Evolutionary conservation across 2,113 vertebrate species (phyloP), one percentile per base, ranked within the genome.

Genomic region (Lonchura striata): DNA sequence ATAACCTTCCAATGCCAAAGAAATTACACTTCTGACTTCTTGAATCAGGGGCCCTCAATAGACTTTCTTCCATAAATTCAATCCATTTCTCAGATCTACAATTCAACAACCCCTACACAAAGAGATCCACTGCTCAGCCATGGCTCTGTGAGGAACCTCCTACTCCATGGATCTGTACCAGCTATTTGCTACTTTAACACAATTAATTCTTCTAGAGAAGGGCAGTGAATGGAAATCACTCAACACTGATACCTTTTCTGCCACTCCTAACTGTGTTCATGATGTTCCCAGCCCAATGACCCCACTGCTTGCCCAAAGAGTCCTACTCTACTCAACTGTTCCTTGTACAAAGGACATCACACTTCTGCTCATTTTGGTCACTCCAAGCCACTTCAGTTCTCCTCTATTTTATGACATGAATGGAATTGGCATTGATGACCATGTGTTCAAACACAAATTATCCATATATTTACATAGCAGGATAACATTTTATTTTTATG

Each of bases 271-370:
- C 22, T 19, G 10, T 7, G 2, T 28, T 23, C 76, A 46, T 10
- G 56, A 4, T 0, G 0, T 11, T 19, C 75, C 64, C 64, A 72
- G 37, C 42, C 49, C 80, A 39, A 11, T 0, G 6, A 30, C 27
- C 44, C 28, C 54, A 12, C 27, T n/a, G n/a, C 50, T 8, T 27
- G 35, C 16, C 17, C 61, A 56, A 54, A 60, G 42, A 30, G 15
- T 56, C 66, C 85, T 12, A 18, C 47, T 28, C 59, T 21, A 17
- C 22, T 23, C 8, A 3, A 21, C 10, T 56, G 21, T 5, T 39
- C 75, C 39, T 49, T 19, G 14, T 4, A 50, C 50, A 46, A 56
- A 74, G 72, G 22, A 24, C 46, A 11, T n/a, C 64, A 49, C 25
- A 16, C 31, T 83, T 50, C 19, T 56, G 61, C 50, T 27, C 35